Evolutionary conservation across 1,140 invertebrate genomes (phyloP), one percentile per base, ranked within the genome.

Genomic region (Zophobas morio): DNA sequence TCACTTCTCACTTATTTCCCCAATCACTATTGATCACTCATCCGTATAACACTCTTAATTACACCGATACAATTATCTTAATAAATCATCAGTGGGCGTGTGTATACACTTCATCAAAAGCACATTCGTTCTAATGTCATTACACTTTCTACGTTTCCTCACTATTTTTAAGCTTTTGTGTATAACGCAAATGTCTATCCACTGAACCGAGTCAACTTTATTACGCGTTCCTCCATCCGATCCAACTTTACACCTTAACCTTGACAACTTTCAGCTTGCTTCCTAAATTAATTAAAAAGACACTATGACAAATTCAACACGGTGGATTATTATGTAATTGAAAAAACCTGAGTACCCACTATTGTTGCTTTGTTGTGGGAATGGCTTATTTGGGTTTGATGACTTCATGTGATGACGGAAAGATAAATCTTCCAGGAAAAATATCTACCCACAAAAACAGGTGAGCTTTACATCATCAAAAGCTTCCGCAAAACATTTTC

Each of bases 341-440:
- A 4, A 57, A 57, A 34, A 40, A n/a, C n/a, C 34, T 33, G 42
- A 66, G 60, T 66, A 66, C 60, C 39, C 60, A 66, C 60, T 66
- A 42, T 66, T 66, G 37, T 66, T 66, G 39, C 8, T 36, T 32
- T 20, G 42, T 33, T 40, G 39, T 66, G 60, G 6, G 60, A 66
- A 66, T 32, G 60, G n/a, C 60, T 46, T 66, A 66, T 42, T 66
- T 42, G 60, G 37, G 1, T 42, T 66, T 66, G 60, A 66, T 66
- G 60, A 66, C 20, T 66, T 66, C 39, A 66, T 42, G 3, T 66
- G 60, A 66, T 66, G 60, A 66, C 60, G 60, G 6, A 20, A 57
- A 33, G 3, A 57, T 34, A 32, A 33, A 66, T 20, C 37, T 39
- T 20, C 37, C n/a, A n/a, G 37, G 36, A 40, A 42, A 66, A 66